Evolutionary conservation across 23 tunicate species (phyloP), one percentile per base, ranked within the genome.

Genomic region (Ascidia mentula): DNA sequence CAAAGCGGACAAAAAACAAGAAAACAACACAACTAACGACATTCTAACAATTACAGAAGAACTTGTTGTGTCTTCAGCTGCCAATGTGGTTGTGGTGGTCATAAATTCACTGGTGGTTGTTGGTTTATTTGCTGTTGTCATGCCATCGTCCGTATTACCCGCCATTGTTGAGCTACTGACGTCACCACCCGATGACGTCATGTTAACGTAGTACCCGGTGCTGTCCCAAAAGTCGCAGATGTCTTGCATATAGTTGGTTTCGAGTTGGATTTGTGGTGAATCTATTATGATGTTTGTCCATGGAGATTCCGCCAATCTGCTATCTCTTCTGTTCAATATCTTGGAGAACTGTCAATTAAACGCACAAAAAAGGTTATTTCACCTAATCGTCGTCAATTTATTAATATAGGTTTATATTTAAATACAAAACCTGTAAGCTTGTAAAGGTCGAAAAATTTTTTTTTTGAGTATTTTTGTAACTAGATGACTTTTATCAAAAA

Each of bases 181-280:
- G 31, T 61, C 81, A 46, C 69, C 60, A 40, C 59, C 37, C 31
- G 79, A 15, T 34, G 38, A 6, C 46, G 32, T 65, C 71, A 82
- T 39, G 40, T 73, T 69, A 39, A 84, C 76, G 72, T 79, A 85
- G 45, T 79, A 85, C 8, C 82, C 77, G 39, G 82, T 72, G 45
- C 84, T 72, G 83, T 85, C 89, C 89, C 89, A 85, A 45, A 85
- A 85, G 71, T 85, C 89, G 72, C 89, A 85, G 13, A 71, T 71
- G 15, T 85, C 89, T 72, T 85, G 31, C 60, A 65, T 32, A 60
- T 69, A 81, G 36, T 69, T 45, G 39, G 24, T 38, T 34, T 81
- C 77, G 22, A 31, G 71, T n/a, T 18, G 30, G 26, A 32, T 60
- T 18, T 12, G 1, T 34, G 77, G 76, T n/a, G 85, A 71, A 36